Conservation (phyloP, 1,140 invertebrate genomes). For the Heliconius eleuchia region DNA sequence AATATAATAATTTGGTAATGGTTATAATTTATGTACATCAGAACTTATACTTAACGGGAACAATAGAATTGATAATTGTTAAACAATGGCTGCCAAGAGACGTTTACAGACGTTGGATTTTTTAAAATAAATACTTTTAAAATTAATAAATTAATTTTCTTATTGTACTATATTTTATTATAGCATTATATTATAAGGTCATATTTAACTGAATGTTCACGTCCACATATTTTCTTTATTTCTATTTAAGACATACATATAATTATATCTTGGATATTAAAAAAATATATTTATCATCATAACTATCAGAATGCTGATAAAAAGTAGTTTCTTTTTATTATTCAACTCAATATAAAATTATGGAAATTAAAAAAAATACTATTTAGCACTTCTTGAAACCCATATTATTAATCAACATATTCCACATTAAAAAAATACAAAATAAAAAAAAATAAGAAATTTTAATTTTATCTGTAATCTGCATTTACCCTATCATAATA, state of each 20-base stretch:
- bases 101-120: not conserved
- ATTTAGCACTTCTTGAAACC: not conserved
- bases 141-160: too few species aligned
- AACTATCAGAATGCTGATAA: too few species aligned
- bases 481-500: not conserved
- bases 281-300: too few species aligned
- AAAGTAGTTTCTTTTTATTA: too few species aligned
- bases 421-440: not conserved
- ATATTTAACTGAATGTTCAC: too few species aligned
- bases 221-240: too few species aligned
- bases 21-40: not conserved
- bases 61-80: conserved; percentile 7
- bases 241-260: too few species aligned
- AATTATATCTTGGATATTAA: too few species aligned
- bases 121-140: too few species aligned
- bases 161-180: too few species aligned
- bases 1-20: not conserved
- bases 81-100: not conserved
- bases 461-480: not conserved
- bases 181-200: too few species aligned
- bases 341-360: not conserved
- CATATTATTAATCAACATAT: not conserved
- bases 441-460: not conserved
- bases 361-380: not conserved
- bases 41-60: not conserved